These are phyloP conservation scores for Drosophila sordidula DNA, from an alignment of 2,888 invertebrate species.

Conservation along the genomic window DNA sequence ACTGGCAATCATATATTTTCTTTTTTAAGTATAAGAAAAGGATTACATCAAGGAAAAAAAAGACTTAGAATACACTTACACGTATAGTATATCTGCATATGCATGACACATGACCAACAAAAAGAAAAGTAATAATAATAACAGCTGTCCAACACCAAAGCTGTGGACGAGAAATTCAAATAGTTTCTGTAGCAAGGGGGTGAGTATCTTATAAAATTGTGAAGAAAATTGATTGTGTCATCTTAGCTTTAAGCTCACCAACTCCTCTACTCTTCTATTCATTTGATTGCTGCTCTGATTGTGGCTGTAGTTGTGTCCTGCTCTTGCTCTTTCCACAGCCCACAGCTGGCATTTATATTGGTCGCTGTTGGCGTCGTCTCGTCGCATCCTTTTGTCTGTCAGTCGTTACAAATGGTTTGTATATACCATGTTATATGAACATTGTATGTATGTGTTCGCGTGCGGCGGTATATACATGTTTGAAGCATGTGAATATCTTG, in stretches of 20 bases:
- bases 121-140: not conserved
- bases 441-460: slow-evolving; percentile 2
- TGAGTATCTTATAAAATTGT: not conserved
- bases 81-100: not conserved
- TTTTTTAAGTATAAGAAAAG: too few species aligned
- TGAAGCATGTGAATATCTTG: not conserved
- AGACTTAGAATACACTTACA: not conserved
- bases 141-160: not conserved
- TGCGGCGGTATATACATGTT: not conserved
- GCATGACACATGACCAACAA: not conserved
- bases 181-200: not conserved
- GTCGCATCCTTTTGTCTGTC: slow-evolving; percentile 56
- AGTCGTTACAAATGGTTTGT: slow-evolving; percentile 38
- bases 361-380: slow-evolving; percentile 57
- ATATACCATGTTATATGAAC: slow-evolving; percentile 2
- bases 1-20: too few species aligned
- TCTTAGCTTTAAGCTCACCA: slow-evolving; percentile 18
- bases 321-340: slow-evolving; percentile 30
- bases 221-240: slow-evolving; percentile 38
- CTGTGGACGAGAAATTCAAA: not conserved
- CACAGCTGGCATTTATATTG: slow-evolving; percentile 35
- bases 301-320: slow-evolving; percentile 11
- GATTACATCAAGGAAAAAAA: too few species aligned
- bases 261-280: slow-evolving; percentile 25
- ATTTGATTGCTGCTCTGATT: slow-evolving; percentile 4